These are phyloP conservation scores for Zaprionus vittiger DNA, from an alignment of 1,140 invertebrate genomes.

Conservation along the genomic window DNA sequence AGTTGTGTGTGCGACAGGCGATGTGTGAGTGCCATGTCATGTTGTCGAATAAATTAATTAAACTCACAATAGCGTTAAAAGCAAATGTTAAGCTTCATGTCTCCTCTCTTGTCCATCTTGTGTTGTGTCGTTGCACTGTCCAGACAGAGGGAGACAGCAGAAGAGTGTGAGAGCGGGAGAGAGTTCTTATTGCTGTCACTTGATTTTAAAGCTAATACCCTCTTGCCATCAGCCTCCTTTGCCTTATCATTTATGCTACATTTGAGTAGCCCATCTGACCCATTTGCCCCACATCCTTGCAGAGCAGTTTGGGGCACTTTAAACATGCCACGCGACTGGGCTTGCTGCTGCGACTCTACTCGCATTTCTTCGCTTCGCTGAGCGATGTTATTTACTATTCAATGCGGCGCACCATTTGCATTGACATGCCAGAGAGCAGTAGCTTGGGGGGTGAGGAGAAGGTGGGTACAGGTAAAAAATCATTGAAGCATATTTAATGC, in stretches of 20 bases:
- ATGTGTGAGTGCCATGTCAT: slow-evolving; percentile 21
- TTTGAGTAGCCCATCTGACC: slow-evolving; percentile 39
- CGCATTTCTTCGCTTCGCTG: slow-evolving; percentile 33
- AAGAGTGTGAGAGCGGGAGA: neutral
- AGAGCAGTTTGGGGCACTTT: slow-evolving; percentile 13
- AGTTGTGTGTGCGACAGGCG: neutral
- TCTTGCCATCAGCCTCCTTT: neutral
- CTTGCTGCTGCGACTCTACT: neutral
- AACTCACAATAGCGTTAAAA: slow-evolving; percentile 31
- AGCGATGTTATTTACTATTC: slow-evolving; percentile 54
- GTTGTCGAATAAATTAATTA: slow-evolving; percentile 47
- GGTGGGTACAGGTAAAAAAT: slow-evolving; percentile 48
- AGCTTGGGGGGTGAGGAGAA: neutral
- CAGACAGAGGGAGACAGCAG: neutral
- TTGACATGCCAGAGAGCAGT: slow-evolving; percentile 35
- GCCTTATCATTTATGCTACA: slow-evolving; percentile 38
- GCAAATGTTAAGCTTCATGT: slow-evolving; percentile 18
- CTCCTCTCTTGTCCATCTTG: neutral
- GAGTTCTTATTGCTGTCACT: neutral
- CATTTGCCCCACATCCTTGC: slow-evolving; percentile 19
- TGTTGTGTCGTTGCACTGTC: neutral
- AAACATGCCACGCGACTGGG: slow-evolving; percentile 16
- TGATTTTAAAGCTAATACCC: slow-evolving; percentile 7
- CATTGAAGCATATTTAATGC: slow-evolving; percentile 67
- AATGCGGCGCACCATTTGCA: slow-evolving; percentile 53